These are phyloP conservation scores for Trissoscelio sp. DNA, from an alignment of 2,888 invertebrate genomes.

Conservation along the genomic window DNA sequence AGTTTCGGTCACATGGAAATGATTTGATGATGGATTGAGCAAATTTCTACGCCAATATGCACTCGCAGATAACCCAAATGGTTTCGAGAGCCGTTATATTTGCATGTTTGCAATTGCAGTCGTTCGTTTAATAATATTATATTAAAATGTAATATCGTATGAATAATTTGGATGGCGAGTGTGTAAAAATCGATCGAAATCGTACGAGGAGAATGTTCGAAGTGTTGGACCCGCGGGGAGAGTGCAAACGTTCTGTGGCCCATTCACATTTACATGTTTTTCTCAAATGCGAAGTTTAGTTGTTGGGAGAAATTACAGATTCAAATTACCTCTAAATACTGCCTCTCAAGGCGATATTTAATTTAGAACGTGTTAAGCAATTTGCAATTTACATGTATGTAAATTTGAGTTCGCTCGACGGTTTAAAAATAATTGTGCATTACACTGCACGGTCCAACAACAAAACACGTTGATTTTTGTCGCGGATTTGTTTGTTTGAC, in stretches of 20 bases:
- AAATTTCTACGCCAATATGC: constrained; percentile 63
- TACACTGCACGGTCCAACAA: too few species aligned
- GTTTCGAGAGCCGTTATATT: constrained; percentile 39
- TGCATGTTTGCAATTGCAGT: constrained; percentile 48
- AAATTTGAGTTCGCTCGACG: constrained; percentile 17
- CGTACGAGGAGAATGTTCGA: constrained; percentile 11
- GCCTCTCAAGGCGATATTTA: constrained; percentile 37
- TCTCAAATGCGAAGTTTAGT: constrained; percentile 39
- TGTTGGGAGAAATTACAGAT: constrained; percentile 43
- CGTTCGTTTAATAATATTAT: constrained; percentile 47
- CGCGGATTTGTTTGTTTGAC: constrained; percentile 25
- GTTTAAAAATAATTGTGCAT: constrained; percentile 45
- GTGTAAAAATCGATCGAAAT: constrained; percentile 25
- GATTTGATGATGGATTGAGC: constrained; percentile 67
- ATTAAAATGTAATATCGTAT: constrained; percentile 30
- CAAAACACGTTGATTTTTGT: background rate
- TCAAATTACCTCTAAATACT: constrained; percentile 50
- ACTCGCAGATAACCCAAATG: constrained; percentile 55
- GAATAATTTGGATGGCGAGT: constrained; percentile 34
- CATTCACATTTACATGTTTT: constrained; percentile 41
- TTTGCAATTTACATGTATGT: constrained; percentile 53
- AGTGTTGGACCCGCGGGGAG: background rate
- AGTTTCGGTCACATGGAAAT: constrained; percentile 67
- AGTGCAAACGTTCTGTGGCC: constrained; percentile 5
- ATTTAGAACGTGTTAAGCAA: constrained; percentile 43